Conservation (phyloP, 2,888 invertebrate genomes). For the Emmelina monodactyla region DNA sequence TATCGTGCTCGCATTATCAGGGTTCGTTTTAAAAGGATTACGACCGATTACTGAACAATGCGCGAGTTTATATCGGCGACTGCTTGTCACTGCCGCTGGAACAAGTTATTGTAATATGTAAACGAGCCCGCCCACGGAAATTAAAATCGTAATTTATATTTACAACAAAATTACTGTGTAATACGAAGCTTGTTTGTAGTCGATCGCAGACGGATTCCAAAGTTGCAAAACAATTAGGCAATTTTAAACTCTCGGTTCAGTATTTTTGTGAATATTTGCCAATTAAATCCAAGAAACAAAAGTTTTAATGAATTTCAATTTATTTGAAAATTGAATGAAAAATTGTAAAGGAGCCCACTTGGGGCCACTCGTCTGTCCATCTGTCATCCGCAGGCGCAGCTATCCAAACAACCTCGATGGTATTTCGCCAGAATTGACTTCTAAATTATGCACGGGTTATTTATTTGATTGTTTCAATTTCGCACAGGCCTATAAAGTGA, state of each 20-base stretch:
- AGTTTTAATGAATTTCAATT: neutral
- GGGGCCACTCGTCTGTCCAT: conserved; percentile 1
- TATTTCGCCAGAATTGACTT: neutral
- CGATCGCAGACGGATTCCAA: too few relatives aligned
- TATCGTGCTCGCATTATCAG: conserved; percentile 37
- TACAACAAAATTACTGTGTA: too few relatives aligned
- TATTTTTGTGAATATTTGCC: too few relatives aligned
- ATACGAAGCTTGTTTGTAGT: too few relatives aligned
- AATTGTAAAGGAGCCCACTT: neutral
- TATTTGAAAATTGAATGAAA: neutral
- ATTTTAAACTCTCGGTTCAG: too few relatives aligned
- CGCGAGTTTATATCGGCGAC: conserved; percentile 46
- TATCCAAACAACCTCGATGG: neutral
- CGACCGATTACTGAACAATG: conserved; percentile 44
- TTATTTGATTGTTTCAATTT: conserved; percentile 1
- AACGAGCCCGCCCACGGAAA: conserved; percentile 29
- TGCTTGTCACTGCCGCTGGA: conserved; percentile 38
- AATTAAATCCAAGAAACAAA: too few relatives aligned
- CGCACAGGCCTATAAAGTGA: neutral
- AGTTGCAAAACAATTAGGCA: too few relatives aligned
- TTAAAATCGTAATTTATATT: too few relatives aligned
- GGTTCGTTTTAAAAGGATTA: conserved; percentile 45
- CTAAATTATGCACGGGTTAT: conserved; percentile 1
- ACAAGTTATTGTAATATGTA: conserved; percentile 43
- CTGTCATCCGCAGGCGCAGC: neutral